Conservation (phyloP, 2,797 vertebrate species). For the Gymnothorax reevesii region DNA sequence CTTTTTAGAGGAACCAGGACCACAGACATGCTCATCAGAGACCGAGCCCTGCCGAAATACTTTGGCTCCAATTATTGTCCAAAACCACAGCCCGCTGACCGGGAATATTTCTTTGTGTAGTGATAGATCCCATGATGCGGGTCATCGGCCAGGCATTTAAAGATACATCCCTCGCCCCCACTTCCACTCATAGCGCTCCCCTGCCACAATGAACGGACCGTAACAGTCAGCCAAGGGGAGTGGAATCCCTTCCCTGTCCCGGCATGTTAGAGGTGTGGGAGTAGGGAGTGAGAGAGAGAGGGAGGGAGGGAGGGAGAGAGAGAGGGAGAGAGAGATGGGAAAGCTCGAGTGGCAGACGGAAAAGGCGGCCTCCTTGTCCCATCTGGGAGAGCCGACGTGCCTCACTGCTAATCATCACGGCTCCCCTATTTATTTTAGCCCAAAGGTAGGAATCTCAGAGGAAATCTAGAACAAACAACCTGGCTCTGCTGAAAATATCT, state of each 20-base stretch:
- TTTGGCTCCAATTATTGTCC: conserved; percentile 36
- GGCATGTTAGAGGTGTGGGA: conserved; percentile 27
- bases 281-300: not conserved
- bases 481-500: conserved; percentile 62
- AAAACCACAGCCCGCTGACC: conserved; percentile 37
- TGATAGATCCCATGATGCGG: conserved; percentile 34
- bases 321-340: not conserved
- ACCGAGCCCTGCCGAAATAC: conserved; percentile 42
- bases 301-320: not conserved
- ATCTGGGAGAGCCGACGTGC: conserved; percentile 58
- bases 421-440: conserved; percentile 66
- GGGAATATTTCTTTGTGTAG: conserved; percentile 30
- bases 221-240: conserved; percentile 18
- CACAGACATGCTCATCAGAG: conserved; percentile 50
- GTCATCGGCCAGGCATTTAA: conserved; percentile 32
- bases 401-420: conserved; percentile 72
- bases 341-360: conserved; percentile 18
- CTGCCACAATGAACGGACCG: not conserved
- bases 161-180: conserved; percentile 27
- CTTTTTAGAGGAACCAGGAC: conserved; percentile 51
- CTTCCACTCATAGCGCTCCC: not conserved
- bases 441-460: conserved; percentile 74
- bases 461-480: conserved; percentile 75
- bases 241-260: conserved; percentile 14
- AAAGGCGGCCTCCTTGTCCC: conserved; percentile 42